phyloP scores from a whole-genome alignment of 2,888 invertebrate genomes.

The Spodoptera exigua region DNA sequence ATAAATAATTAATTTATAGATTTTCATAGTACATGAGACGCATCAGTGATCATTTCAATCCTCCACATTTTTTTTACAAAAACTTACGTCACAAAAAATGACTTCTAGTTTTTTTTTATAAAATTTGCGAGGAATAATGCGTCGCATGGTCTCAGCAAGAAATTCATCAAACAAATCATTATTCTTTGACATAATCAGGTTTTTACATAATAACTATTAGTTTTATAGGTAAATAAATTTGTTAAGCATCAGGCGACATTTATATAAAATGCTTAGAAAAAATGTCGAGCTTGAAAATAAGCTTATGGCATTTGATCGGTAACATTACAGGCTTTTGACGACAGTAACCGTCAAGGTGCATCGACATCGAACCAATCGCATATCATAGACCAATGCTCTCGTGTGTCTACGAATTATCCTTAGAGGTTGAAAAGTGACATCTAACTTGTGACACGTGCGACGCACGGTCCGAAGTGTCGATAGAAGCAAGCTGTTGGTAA shows the following conservation, averaged over 20 bases:
- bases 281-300: conserved; percentile 54
- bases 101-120: conserved; percentile 26
- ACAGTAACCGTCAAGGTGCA: conserved; percentile 37
- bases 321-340: conserved; percentile 52
- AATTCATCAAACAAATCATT: conserved; percentile 19
- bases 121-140: conserved; percentile 26
- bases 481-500: conserved; percentile 49
- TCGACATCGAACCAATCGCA: conserved; percentile 44
- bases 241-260: conserved; percentile 59
- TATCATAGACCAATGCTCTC: neutral
- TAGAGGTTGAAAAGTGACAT: neutral
- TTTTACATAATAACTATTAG: conserved; percentile 28
- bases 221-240: conserved; percentile 52
- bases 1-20: conserved; percentile 18
- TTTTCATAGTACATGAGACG: conserved; percentile 19
- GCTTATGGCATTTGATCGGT: conserved; percentile 59
- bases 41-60: conserved; percentile 22
- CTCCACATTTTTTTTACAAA: conserved; percentile 26
- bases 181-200: conserved; percentile 31
- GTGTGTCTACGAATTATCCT: neutral
- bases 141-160: conserved; percentile 26
- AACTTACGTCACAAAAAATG: conserved; percentile 27
- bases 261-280: conserved; percentile 52
- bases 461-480: conserved; percentile 48
- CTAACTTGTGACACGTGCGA: conserved; percentile 1